These are phyloP conservation scores for Hemithea aestivaria DNA, from an alignment of 2,888 invertebrate genomes.

Conservation along the genomic window DNA sequence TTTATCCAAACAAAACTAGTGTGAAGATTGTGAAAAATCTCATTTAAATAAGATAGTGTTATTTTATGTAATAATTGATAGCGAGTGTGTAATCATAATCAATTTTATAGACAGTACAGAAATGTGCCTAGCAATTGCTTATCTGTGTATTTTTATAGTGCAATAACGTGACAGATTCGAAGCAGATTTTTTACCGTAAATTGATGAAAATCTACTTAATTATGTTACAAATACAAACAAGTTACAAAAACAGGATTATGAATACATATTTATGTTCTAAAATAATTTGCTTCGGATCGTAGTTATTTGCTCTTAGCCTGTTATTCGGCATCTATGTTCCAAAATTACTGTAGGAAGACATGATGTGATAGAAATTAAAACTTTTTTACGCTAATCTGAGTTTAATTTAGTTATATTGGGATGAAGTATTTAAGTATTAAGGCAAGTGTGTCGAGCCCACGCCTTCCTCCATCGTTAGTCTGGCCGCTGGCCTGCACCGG, in stretches of 20 bases:
- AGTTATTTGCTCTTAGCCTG: constrained; percentile 61
- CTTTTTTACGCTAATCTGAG: constrained; percentile 69
- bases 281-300: constrained; percentile 62
- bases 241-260: too few relatives aligned
- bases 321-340: constrained; percentile 70
- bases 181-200: constrained; percentile 41
- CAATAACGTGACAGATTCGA: constrained; percentile 62
- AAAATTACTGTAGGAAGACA: constrained; percentile 71
- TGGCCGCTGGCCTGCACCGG: constrained; percentile 46
- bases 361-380: constrained; percentile 76
- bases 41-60: constrained; percentile 47
- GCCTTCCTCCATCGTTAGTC: constrained; percentile 54
- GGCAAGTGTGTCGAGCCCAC: constrained; percentile 54
- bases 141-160: constrained; percentile 74
- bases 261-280: constrained; percentile 12
- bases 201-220: neutral
- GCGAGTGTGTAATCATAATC: constrained; percentile 66
- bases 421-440: too few relatives aligned
- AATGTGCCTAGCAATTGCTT: constrained; percentile 76
- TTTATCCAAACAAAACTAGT: constrained; percentile 4
- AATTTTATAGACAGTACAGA: constrained; percentile 68
- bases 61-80: constrained; percentile 54
- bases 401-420: constrained; percentile 32
- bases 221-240: neutral
- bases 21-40: constrained; percentile 28